Base-by-base conservation (phyloP, 2,888 invertebrate genomes). In the Crioceris asparagi region DNA sequence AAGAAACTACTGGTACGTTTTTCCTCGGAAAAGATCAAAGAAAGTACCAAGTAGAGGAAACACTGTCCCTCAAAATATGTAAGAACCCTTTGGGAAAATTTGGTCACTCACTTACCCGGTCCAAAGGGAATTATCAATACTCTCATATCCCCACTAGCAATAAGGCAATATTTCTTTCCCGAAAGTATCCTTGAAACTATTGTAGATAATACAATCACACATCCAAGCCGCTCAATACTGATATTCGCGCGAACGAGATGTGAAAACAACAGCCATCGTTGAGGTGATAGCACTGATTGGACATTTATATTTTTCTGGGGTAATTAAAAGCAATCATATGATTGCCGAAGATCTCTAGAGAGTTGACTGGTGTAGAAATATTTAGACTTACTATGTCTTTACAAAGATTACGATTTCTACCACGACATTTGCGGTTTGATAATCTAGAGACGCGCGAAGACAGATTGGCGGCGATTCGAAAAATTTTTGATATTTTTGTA, bases 341-440 rank as follows among this genome's bases (percentile, higher is more conserved):
- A 42, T 40, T 29, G 10, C 32, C 12, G 35, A 35, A 33, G 37
- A 42, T 21, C 21, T 44, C 14, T 15, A 33, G 29, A 14, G 25
- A 40, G 19, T 41, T 35, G 7, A 21, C 38, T 14, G 39, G 38
- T 4, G 23, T 45, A 6, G 42, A 40, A 38, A 38, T 45, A 12
- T 45, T 45, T 30, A 29, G 33, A 11, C 11, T 41, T 7, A 32
- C 36, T 6, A 37, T 40, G 33, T 40, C 36, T 8, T 12, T 29
- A 25, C 19, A 40, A n/a, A 17, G 40, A 14, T 39, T 39, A 30
- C 7, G 29, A 29, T 36, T 36, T 25, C 4, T 25, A 25, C n/a
- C n/a, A 23, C 7, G 7, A 23, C 23, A 23, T n/a, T n/a, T 23
- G 23, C 23, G 23, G n/a, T 23, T 23, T 23, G 23, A 23, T n/a